A percentile compares a stretch with the other conserved stretches of the same genome.
Evolutionary conservation across 2,113 vertebrate species (phyloP).

Genomic region (Larimichthys polyactis): DNA sequence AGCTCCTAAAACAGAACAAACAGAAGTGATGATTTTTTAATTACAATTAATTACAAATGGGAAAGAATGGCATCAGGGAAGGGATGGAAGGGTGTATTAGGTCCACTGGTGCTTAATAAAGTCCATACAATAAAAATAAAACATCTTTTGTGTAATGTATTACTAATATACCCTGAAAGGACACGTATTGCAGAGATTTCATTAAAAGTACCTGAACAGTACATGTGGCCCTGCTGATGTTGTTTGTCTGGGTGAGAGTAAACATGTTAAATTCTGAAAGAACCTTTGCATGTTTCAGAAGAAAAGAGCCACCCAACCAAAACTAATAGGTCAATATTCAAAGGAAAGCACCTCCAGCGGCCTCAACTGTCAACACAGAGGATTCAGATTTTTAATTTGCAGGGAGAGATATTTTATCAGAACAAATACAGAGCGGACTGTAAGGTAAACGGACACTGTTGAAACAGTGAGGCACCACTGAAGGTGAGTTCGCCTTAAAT

Average conservation of each 20-base stretch:
- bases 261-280: conserved; percentile 31
- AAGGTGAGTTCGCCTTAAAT: not conserved
- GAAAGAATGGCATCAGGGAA: not conserved
- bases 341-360: conserved; percentile 14
- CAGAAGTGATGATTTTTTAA: not conserved
- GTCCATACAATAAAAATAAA: not conserved
- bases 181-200: not conserved
- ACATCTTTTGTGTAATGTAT: conserved; percentile 4
- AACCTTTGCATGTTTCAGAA: conserved; percentile 69
- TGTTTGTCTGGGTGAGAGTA: conserved; percentile 20
- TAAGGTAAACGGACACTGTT: conserved; percentile 29
- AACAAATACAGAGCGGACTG: conserved; percentile 56
- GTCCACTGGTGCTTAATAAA: not conserved
- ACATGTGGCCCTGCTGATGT: conserved; percentile 4
- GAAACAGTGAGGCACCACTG: conserved; percentile 31
- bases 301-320: conserved; percentile 82
- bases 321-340: conserved; percentile 83
- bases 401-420: conserved; percentile 55
- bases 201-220: not conserved
- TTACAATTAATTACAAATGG: conserved; percentile 23
- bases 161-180: not conserved
- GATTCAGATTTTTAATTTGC: conserved; percentile 51
- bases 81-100: not conserved
- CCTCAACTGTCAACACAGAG: conserved; percentile 33
- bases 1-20: not conserved